Percentiles rank a stretch among this genome's conserved stretches.
Conservation (phyloP, 2,113 vertebrate species). For the Trichomycterus rosablanca region DNA sequence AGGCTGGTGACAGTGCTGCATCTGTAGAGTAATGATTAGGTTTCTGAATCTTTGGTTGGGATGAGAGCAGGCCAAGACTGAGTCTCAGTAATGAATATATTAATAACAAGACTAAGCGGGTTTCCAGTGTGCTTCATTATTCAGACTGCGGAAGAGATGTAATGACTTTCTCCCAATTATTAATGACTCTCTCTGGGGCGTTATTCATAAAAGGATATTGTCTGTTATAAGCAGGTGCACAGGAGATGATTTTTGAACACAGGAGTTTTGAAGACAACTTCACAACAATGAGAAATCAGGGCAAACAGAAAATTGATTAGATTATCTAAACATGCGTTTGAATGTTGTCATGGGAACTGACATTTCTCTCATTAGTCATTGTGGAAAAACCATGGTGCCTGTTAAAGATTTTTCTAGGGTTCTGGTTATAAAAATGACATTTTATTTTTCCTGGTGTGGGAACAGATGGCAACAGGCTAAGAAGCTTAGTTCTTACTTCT, state of each 20-base stretch:
- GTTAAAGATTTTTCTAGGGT: too few species aligned
- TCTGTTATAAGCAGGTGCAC: conserved; percentile 39
- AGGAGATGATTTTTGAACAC: conserved; percentile 32
- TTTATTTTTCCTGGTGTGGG: too few species aligned
- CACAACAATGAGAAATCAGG: conserved; percentile 47
- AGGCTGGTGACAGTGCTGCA: conserved; percentile 32
- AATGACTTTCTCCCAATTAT: conserved; percentile 62
- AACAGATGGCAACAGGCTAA: too few species aligned
- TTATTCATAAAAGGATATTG: conserved; percentile 58
- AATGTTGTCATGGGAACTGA: neutral
- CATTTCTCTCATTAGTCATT: conserved; percentile 6
- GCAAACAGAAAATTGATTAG: conserved; percentile 28
- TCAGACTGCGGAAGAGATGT: conserved; percentile 52
- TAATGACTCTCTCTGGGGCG: conserved; percentile 57
- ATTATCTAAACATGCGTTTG: conserved; percentile 6
- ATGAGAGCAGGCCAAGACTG: conserved; percentile 38
- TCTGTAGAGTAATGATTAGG: conserved; percentile 42
- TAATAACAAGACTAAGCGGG: conserved; percentile 48
- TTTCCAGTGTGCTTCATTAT: conserved; percentile 59
- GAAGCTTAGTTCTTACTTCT: too few species aligned
- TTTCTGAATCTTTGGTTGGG: conserved; percentile 37
- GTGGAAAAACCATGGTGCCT: conserved; percentile 2
- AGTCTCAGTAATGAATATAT: conserved; percentile 55
- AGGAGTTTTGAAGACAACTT: conserved; percentile 39
- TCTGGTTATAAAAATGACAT: too few species aligned